A percentile compares a stretch with the other conserved stretches of the same genome.
Conservation (phyloP, 2,797 vertebrate genomes). For the Halcyon chelicuti region DNA sequence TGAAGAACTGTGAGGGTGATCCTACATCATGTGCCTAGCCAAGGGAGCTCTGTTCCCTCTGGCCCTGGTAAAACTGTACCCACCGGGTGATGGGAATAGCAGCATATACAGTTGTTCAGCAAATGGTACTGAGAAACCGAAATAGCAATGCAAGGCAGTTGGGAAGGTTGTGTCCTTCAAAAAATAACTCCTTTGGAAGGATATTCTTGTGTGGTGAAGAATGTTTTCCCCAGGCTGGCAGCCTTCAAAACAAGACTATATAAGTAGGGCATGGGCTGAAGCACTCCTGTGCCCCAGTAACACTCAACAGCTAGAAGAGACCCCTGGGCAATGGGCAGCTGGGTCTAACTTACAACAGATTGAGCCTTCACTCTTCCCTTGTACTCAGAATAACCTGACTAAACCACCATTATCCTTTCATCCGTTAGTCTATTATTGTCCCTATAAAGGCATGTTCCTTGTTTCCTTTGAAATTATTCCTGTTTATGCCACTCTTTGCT, state of each 20-base stretch:
- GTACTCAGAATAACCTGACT: neutral
- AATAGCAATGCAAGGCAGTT: slow-evolving; percentile 4
- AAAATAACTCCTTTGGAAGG: neutral
- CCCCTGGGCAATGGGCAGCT: neutral
- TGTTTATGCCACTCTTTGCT: neutral
- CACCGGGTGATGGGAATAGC: neutral
- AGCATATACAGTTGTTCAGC: neutral
- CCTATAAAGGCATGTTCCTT: neutral
- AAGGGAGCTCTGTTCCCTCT: neutral
- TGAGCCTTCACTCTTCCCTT: neutral
- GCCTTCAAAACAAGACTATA: neutral
- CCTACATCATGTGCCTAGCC: neutral
- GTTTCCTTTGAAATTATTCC: neutral
- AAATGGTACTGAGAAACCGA: neutral
- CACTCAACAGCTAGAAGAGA: neutral
- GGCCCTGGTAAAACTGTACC: neutral
- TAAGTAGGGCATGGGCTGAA: neutral
- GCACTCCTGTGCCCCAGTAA: neutral
- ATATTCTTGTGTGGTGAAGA: slow-evolving; percentile 16
- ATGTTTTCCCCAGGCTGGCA: neutral
- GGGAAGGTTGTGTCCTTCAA: neutral
- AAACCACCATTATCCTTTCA: neutral
- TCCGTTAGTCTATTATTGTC: neutral
- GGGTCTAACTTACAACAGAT: neutral
- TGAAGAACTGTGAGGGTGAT: neutral